phyloP scores from a whole-genome alignment of 30 jellyfish, hydroid and myxozoan species.

The Aurelia sp. region DNA sequence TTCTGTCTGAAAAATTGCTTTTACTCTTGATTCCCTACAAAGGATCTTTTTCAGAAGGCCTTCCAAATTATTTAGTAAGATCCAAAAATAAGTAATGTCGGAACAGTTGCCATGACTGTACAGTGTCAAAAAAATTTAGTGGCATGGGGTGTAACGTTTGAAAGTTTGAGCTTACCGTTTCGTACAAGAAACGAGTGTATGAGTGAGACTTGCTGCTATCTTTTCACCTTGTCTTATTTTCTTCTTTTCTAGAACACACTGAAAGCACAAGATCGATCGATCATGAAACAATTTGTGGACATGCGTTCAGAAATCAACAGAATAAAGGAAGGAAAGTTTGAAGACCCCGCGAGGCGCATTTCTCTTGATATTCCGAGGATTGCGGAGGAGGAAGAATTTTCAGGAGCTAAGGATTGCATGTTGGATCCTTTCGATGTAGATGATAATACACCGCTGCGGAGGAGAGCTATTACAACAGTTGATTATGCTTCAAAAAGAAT shows the following conservation, averaged over 20 bases:
- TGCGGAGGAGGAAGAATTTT: conserved; percentile 42
- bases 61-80: too few relatives aligned
- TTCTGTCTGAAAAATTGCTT: too few relatives aligned
- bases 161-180: too few relatives aligned
- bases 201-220: background rate
- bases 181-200: too few relatives aligned
- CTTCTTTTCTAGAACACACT: conserved; percentile 14
- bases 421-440: conserved; percentile 62
- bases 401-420: conserved; percentile 39
- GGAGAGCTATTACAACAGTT: conserved; percentile 50
- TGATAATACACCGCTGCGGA: conserved; percentile 30
- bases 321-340: conserved; percentile 14
- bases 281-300: conserved; percentile 40
- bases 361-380: conserved; percentile 45
- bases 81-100: too few relatives aligned
- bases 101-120: too few relatives aligned
- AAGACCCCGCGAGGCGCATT: conserved; percentile 22
- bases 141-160: too few relatives aligned
- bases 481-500: conserved; percentile 7
- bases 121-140: too few relatives aligned
- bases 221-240: background rate
- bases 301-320: conserved; percentile 39
- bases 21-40: too few relatives aligned
- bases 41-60: too few relatives aligned
- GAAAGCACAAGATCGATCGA: conserved; percentile 41